Evolutionary conservation across 2,888 invertebrate genomes (phyloP).

Genomic region (Cinara cedri): DNA sequence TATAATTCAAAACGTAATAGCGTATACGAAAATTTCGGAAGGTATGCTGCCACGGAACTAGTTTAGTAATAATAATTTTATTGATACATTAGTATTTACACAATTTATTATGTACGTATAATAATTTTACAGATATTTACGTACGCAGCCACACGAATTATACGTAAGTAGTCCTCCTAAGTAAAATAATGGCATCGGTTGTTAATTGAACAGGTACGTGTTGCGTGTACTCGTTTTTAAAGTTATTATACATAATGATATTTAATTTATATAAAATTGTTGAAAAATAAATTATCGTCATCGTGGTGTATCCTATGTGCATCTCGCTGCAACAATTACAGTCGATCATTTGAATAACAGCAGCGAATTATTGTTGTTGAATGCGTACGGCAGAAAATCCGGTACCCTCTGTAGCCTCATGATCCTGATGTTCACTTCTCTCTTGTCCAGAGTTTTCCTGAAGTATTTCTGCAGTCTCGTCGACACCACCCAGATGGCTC

Average conservation of each 20-base stretch:
- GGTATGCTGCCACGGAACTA: too few species aligned
- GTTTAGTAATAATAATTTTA: too few species aligned
- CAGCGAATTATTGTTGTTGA: conserved; percentile 40
- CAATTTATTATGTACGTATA: too few species aligned
- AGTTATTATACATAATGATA: too few species aligned
- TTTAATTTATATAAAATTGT: not conserved
- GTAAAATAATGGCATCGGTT: not conserved
- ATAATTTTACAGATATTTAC: too few species aligned
- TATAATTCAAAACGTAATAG: too few species aligned
- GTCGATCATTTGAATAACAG: conserved; percentile 36
- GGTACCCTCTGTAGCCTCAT: conserved; percentile 65
- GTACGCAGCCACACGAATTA: too few species aligned
- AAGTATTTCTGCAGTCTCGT: conserved; percentile 83
- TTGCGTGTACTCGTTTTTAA: too few species aligned
- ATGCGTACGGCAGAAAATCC: conserved; percentile 21
- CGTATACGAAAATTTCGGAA: too few species aligned
- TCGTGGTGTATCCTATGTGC: not conserved
- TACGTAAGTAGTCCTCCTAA: too few species aligned
- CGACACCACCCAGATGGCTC: conserved; percentile 75
- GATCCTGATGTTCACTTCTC: conserved; percentile 78
- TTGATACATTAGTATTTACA: too few species aligned
- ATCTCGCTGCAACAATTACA: not conserved
- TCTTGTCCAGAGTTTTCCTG: conserved; percentile 70
- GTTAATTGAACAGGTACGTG: too few species aligned
- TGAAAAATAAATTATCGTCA: conserved; percentile 38